These are phyloP conservation scores for Plutomurus gul DNA, from an alignment of 1,140 invertebrate species.

Conservation along the genomic window DNA sequence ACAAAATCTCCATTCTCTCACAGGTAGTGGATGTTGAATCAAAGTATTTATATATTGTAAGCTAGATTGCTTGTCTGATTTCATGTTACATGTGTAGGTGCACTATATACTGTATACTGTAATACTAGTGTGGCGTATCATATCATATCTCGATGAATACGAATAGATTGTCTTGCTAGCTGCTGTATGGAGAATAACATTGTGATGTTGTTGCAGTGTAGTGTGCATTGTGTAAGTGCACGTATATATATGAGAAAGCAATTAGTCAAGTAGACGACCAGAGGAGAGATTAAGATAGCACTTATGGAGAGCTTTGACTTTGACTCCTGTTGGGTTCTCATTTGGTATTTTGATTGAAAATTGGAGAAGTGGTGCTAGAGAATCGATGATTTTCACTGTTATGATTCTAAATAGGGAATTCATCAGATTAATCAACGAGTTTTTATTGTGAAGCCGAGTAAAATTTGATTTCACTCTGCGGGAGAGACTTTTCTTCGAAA, in stretches of 20 bases:
- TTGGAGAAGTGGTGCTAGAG: background rate
- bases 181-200: too few species aligned
- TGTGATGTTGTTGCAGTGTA: too few species aligned
- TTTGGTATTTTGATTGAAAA: conserved; percentile 15
- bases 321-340: conserved; percentile 13
- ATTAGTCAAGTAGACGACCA: conserved; percentile 20
- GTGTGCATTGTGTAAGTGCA: background rate
- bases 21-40: too few species aligned
- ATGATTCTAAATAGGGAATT: conserved; percentile 22
- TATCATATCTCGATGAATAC: too few species aligned
- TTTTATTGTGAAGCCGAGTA: background rate
- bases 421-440: conserved; percentile 20
- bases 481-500: background rate
- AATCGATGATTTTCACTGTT: conserved; percentile 24
- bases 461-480: conserved; percentile 10
- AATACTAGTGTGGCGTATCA: too few species aligned
- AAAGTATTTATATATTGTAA: too few species aligned
- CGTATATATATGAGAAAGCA: conserved; percentile 12
- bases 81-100: too few species aligned
- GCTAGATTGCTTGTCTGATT: too few species aligned
- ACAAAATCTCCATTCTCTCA: too few species aligned
- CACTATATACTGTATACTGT: too few species aligned
- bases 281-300: conserved; percentile 16
- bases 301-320: background rate
- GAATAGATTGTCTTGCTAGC: too few species aligned